phyloP scores from a whole-genome alignment of 2,888 invertebrate genomes.

The Taenaris catops region DNA sequence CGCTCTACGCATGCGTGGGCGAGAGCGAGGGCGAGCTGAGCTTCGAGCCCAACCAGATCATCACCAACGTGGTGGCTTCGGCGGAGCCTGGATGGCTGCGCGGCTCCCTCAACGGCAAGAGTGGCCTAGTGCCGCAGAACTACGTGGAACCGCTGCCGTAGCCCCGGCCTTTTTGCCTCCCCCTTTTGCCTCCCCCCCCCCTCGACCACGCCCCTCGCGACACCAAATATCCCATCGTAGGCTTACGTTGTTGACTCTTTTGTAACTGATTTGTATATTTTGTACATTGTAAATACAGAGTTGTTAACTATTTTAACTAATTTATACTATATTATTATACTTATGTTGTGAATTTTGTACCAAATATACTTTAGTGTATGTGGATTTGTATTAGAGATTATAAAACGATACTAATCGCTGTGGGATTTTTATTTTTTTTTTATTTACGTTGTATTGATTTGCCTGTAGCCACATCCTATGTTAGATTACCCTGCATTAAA shows the following conservation, averaged over 20 bases:
- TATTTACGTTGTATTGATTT: too few relatives aligned
- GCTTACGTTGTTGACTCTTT: slow-evolving; percentile 59
- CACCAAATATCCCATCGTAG: slow-evolving; percentile 33
- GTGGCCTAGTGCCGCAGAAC: slow-evolving; percentile 97
- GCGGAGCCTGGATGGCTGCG: slow-evolving; percentile 99
- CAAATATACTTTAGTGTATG: slow-evolving; percentile 59
- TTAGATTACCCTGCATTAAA: too few relatives aligned
- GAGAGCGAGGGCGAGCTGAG: slow-evolving; percentile 98
- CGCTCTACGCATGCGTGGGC: slow-evolving; percentile 96
- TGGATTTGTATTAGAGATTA: slow-evolving; percentile 34
- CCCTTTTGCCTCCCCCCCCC: slow-evolving; percentile 9
- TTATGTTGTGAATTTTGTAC: slow-evolving; percentile 75
- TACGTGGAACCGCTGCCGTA: slow-evolving; percentile 94
- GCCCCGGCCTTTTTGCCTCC: slow-evolving; percentile 37
- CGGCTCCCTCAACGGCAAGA: slow-evolving; percentile 94
- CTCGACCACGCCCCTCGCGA: slow-evolving; percentile 12
- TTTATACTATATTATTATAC: slow-evolving; percentile 65
- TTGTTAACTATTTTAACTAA: slow-evolving; percentile 74
- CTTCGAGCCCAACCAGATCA: slow-evolving; percentile 99
- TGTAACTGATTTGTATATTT: slow-evolving; percentile 66
- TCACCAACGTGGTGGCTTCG: slow-evolving; percentile 95
- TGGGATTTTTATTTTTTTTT: too few relatives aligned
- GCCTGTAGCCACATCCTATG: too few relatives aligned
- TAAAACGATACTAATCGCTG: slow-evolving; percentile 21
- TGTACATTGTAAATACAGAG: slow-evolving; percentile 73